Evolutionary conservation across 2,113 vertebrate species (phyloP).

Genomic region (Eupsittula cactorum): DNA sequence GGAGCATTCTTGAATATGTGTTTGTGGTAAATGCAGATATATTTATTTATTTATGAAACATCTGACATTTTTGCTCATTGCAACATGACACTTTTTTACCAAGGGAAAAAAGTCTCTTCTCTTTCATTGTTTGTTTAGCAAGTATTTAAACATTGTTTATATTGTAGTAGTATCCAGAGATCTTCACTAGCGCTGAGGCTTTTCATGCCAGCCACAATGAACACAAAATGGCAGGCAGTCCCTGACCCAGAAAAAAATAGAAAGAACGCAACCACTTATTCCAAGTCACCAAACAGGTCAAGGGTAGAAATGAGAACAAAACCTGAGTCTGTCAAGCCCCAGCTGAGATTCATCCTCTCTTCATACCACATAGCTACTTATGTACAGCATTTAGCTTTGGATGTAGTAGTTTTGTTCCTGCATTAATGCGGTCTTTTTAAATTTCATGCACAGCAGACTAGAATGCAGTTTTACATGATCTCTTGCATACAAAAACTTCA

Average conservation of each 20-base stretch:
- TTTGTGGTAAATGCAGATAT: not conserved
- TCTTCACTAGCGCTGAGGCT: not conserved
- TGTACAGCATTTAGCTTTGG: not conserved
- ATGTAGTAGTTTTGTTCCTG: not conserved
- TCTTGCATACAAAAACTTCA: not conserved
- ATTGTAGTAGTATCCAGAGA: not conserved
- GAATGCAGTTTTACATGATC: not conserved
- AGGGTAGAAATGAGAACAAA: constrained; percentile 17
- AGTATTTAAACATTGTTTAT: not conserved
- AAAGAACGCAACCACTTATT: not conserved
- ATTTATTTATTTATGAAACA: not conserved
- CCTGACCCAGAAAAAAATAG: constrained; percentile 6
- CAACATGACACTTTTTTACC: not conserved
- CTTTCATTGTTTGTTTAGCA: not conserved
- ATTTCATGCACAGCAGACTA: not conserved
- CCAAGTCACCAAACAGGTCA: not conserved
- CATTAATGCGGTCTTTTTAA: not conserved
- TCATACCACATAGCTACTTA: not conserved
- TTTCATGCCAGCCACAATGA: not conserved
- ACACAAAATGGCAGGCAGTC: not conserved
- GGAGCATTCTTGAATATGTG: not conserved
- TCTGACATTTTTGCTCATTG: not conserved
- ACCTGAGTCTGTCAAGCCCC: not conserved
- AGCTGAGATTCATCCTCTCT: not conserved
- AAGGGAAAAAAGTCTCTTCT: not conserved